Evolutionary conservation across 2,113 vertebrate genomes (phyloP).

Genomic region (Choloepus hoffmanni): DNA sequence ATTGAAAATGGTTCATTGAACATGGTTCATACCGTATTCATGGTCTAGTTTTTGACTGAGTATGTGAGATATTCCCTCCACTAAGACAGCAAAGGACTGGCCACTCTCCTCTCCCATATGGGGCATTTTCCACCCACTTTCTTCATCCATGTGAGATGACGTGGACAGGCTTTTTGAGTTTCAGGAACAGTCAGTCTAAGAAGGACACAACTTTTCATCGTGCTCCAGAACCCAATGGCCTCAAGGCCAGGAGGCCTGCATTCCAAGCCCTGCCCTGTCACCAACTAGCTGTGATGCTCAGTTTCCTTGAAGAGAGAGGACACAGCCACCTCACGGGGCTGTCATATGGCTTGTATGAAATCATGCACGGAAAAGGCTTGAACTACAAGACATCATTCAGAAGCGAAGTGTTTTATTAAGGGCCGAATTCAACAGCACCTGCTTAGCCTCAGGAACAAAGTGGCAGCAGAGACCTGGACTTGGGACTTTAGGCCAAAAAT

Average conservation of each 20-base stretch:
- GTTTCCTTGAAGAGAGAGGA: not conserved
- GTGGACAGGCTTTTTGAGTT: not conserved
- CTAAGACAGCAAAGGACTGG: not conserved
- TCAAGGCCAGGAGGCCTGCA: not conserved
- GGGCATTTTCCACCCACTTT: not conserved
- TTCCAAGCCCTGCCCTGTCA: not conserved
- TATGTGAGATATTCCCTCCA: not conserved
- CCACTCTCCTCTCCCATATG: not conserved
- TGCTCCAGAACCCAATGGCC: not conserved
- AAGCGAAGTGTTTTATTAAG: not conserved
- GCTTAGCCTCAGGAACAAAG: not conserved
- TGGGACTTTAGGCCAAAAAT: not conserved
- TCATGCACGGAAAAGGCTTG: not conserved
- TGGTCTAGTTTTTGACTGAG: not conserved
- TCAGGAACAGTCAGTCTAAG: not conserved
- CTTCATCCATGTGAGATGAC: not conserved
- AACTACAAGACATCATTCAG: not conserved
- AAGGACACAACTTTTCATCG: not conserved
- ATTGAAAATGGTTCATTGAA: not conserved
- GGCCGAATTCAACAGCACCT: not conserved
- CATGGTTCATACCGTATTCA: not conserved
- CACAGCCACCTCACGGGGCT: not conserved
- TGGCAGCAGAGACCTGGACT: not conserved
- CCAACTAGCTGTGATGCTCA: not conserved
- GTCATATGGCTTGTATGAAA: rapidly evolving